These are phyloP conservation scores for Pristis pectinata DNA, from an alignment of 2,797 vertebrate genomes.

Conservation along the genomic window DNA sequence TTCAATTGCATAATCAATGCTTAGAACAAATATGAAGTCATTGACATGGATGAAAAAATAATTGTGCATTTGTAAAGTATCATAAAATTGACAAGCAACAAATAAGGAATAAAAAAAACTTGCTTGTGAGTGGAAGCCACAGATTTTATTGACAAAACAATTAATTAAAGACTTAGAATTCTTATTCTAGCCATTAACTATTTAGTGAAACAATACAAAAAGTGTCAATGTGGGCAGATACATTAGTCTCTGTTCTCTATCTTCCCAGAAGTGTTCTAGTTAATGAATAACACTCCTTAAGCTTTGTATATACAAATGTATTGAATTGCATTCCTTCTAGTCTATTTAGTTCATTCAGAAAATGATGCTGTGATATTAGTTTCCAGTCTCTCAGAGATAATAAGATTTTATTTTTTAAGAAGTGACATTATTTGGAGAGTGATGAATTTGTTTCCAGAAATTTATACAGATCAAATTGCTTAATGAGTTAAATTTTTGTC, in stretches of 20 bases:
- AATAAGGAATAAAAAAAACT: slow-evolving; percentile 3
- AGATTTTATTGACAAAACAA: neutral
- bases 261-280: neutral
- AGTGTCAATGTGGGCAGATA: neutral
- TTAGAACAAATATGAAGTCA: neutral
- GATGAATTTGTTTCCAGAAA: slow-evolving; percentile 16
- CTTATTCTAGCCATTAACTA: slow-evolving; percentile 23
- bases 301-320: neutral
- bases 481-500: slow-evolving; percentile 13
- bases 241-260: slow-evolving; percentile 12
- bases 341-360: slow-evolving; percentile 9
- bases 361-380: neutral
- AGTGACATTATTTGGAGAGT: slow-evolving; percentile 17
- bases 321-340: neutral
- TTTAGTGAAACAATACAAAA: slow-evolving; percentile 9
- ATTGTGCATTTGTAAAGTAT: neutral
- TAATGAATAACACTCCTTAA: neutral
- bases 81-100: slow-evolving; percentile 10
- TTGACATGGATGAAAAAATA: neutral
- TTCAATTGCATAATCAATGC: slow-evolving; percentile 18
- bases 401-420: slow-evolving; percentile 5
- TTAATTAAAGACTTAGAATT: slow-evolving; percentile 25
- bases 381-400: neutral
- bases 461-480: neutral
- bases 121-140: neutral